Percentiles rank a stretch among this genome's conserved stretches.
phyloP scores from a whole-genome alignment of 2,888 invertebrate genomes.

The Chrysodeixis includens region DNA sequence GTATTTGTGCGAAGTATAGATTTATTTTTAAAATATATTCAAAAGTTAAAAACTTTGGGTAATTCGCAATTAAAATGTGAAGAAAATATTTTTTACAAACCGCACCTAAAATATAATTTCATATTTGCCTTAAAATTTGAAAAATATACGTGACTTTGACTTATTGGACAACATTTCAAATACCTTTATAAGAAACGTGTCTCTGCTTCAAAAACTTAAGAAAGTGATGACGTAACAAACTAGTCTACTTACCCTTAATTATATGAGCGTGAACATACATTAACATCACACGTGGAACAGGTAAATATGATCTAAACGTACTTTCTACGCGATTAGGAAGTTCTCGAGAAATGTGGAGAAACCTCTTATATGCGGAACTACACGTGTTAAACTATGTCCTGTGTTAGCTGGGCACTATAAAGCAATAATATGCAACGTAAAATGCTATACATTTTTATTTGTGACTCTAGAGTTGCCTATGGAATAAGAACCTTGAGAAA shows the following conservation, averaged over 20 bases:
- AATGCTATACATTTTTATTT: too few species aligned
- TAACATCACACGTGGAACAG: slow-evolving; percentile 14
- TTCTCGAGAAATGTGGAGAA: slow-evolving; percentile 44
- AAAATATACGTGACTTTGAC: too few species aligned
- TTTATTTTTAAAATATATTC: too few species aligned
- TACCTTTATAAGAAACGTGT: background rate
- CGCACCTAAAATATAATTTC: too few species aligned
- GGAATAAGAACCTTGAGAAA: too few species aligned
- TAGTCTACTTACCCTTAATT: slow-evolving; percentile 8
- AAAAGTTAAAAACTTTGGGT: too few species aligned
- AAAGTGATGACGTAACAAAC: background rate
- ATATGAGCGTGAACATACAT: background rate
- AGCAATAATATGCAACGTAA: background rate
- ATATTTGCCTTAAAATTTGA: too few species aligned
- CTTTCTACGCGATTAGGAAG: slow-evolving; percentile 47
- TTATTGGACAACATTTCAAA: too few species aligned
- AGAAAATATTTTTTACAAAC: too few species aligned
- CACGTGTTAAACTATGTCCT: slow-evolving; percentile 29
- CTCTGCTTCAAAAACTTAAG: background rate
- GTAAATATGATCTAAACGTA: slow-evolving; percentile 51
- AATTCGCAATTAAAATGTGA: too few species aligned
- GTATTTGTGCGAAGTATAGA: too few species aligned
- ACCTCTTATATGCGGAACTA: slow-evolving; percentile 29
- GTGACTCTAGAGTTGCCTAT: too few species aligned
- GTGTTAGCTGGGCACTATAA: background rate